Base-by-base conservation (phyloP, 2,888 invertebrate genomes). In the Eledone cirrhosa region DNA sequence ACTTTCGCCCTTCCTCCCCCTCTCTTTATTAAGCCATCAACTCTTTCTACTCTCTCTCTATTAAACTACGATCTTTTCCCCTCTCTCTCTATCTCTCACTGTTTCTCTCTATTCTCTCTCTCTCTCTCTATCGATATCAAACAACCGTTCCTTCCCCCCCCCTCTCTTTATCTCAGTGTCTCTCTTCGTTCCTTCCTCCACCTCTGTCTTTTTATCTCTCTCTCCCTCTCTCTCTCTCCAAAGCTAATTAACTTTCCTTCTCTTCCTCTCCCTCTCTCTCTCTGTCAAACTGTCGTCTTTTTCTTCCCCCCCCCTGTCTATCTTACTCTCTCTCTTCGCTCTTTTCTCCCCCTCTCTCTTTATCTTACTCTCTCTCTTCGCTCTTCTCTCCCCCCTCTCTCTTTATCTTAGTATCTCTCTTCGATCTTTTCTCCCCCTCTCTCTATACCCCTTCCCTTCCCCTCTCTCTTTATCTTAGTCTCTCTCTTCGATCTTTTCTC, bases 311-410 rank as follows among this genome's bases (percentile, higher is more conserved):
- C n/a, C n/a, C n/a, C n/a, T n/a, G n/a, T n/a, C n/a, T n/a, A n/a
- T n/a, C n/a, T n/a, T n/a, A n/a, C 41, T 24, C 72, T 24, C 27
- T 29, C 48, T 74, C 48, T 29, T 47, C 81, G 59, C 76, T 59
- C 14, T 75, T 80, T 0, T 80, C 77, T 14, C 81, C 19, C 77
- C 16, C 22, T 48, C 19, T 53, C 14, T 53, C 53, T 22, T 4
- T 8, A 16, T 1, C 24, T 5, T 29, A 48, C 27, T 59, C 48
- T 14, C 48, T 22, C 67, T 11, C 47, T n/a, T 27, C 29, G 29
- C 22, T 53, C 72, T 47, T 59, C 48, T 53, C 27, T 59, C 63
- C 59, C 80, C 41, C 74, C 22, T 41, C 59, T 78, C 29, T 59
- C 27, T 16, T 48, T 22, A 8, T n/a, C n/a, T n/a, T n/a, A n/a